These are phyloP conservation scores for Trachelus tabidus DNA, from an alignment of 2,888 invertebrate species.

Conservation along the genomic window DNA sequence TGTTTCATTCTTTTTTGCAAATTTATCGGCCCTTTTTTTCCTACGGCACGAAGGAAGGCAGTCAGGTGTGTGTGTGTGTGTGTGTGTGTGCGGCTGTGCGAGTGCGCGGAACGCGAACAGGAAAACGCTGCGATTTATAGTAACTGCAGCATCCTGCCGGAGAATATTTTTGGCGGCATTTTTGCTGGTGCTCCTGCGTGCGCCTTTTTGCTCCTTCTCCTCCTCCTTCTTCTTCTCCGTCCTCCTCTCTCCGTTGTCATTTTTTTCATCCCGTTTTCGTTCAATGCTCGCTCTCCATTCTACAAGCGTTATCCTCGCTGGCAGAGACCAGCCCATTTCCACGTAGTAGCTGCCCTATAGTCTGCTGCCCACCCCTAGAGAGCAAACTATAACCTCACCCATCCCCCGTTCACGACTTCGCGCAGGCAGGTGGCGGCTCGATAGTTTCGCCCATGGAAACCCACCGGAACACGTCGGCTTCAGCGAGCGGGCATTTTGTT, in stretches of 20 bases:
- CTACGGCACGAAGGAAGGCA: background rate
- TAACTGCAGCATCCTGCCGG: conserved; percentile 48
- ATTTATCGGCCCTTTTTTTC: background rate
- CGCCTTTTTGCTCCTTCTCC: conserved; percentile 15
- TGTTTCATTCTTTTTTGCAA: background rate
- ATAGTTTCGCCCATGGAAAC: background rate
- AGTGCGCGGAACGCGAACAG: conserved; percentile 21
- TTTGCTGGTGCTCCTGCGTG: conserved; percentile 39
- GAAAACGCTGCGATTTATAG: conserved; percentile 55
- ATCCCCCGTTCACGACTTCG: background rate
- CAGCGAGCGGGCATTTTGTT: conserved; percentile 8
- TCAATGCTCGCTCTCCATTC: background rate
- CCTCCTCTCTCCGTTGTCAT: background rate
- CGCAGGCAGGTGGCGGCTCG: background rate
- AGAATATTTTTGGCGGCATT: conserved; percentile 59
- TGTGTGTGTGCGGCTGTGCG: background rate
- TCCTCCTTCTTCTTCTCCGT: background rate
- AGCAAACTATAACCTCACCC: background rate
- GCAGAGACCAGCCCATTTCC: background rate
- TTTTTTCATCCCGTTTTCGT: background rate
- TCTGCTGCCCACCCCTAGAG: background rate
- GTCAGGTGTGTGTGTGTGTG: background rate
- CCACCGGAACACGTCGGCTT: background rate
- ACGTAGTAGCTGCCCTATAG: background rate
- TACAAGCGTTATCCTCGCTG: background rate